phyloP scores from a whole-genome alignment of 2,888 invertebrate genomes.

The Beris chalybata region DNA sequence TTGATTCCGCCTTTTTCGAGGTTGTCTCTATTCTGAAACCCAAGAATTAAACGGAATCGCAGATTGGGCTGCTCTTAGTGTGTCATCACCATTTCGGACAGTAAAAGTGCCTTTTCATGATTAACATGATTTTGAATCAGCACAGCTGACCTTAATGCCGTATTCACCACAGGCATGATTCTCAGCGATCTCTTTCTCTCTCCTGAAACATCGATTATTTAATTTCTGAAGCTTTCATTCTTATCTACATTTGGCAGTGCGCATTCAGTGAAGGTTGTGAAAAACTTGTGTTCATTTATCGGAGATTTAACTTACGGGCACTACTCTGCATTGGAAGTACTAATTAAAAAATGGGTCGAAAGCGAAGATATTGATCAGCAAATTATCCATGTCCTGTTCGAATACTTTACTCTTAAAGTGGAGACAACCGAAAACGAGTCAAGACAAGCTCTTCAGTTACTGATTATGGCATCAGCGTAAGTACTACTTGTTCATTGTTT shows the following conservation, averaged over 20 bases:
- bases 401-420: conserved; percentile 75
- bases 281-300: conserved; percentile 62
- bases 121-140: too few species aligned
- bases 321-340: conserved; percentile 63
- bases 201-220: too few species aligned
- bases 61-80: too few species aligned
- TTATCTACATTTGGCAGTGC: conserved; percentile 49
- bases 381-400: conserved; percentile 76
- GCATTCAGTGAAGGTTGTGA: conserved; percentile 61
- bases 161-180: too few species aligned
- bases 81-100: too few species aligned
- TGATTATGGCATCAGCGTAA: conserved; percentile 73
- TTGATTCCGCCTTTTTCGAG: too few species aligned
- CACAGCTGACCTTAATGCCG: too few species aligned
- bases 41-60: too few species aligned
- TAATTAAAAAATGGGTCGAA: conserved; percentile 65
- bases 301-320: conserved; percentile 63
- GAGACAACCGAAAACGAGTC: conserved; percentile 72
- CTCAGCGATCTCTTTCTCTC: too few species aligned
- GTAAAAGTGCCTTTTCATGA: too few species aligned
- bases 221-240: too few species aligned
- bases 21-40: too few species aligned
- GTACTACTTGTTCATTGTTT: conserved; percentile 34
- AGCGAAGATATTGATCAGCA: conserved; percentile 61
- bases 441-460: conserved; percentile 71